Evolutionary conservation across 1,140 invertebrate species (phyloP).

Genomic region (Anastatus disparis): DNA sequence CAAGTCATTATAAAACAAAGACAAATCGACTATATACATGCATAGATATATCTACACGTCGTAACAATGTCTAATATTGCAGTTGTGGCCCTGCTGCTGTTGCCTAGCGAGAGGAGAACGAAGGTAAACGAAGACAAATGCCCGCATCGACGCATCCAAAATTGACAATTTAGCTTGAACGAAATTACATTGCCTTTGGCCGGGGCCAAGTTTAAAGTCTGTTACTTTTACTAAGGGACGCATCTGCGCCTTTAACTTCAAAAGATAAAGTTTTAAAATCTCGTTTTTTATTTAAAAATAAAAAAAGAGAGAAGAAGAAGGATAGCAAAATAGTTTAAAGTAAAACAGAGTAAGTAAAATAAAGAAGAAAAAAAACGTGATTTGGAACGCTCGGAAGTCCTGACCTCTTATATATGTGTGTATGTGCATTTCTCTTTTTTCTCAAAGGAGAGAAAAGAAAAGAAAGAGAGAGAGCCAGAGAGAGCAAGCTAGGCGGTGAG

Average conservation of each 20-base stretch:
- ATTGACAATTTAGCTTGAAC: background rate
- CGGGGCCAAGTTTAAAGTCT: background rate
- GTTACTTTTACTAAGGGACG: background rate
- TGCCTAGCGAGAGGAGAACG: no score
- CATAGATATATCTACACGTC: no score
- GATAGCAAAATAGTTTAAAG: no score
- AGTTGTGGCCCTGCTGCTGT: no score
- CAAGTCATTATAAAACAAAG: no score
- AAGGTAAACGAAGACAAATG: slow-evolving; percentile 15
- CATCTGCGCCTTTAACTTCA: slow-evolving; percentile 16
- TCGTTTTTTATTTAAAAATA: slow-evolving; percentile 9
- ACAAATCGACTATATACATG: no score
- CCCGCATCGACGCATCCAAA: slow-evolving; percentile 16
- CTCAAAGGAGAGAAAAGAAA: background rate
- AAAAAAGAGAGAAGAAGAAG: no score
- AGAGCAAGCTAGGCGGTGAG: background rate
- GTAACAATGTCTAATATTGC: no score
- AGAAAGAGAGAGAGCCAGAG: background rate
- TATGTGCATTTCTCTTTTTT: background rate
- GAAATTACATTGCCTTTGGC: background rate
- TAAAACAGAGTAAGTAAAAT: background rate
- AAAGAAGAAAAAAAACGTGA: background rate
- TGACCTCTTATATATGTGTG: background rate
- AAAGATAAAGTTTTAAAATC: slow-evolving; percentile 28
- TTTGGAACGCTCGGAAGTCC: slow-evolving; percentile 1